These are phyloP conservation scores for Oncorhynchus gorbuscha DNA, from an alignment of 2,113 vertebrate genomes.

Conservation along the genomic window DNA sequence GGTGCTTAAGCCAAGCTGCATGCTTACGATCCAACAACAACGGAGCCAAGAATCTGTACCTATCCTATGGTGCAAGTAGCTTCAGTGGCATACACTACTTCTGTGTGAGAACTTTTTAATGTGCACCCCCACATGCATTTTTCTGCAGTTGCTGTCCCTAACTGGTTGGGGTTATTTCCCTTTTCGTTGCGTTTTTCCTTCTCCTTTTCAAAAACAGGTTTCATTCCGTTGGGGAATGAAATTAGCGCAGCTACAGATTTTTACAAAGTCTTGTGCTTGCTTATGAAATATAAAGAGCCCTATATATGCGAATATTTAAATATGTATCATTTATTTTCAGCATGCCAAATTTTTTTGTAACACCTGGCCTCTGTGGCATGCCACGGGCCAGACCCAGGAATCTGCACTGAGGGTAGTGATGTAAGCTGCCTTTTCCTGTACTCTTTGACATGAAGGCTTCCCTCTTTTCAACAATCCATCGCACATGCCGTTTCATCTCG, in stretches of 20 bases:
- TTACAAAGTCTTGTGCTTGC: constrained; percentile 43
- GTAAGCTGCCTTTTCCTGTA: constrained; percentile 45
- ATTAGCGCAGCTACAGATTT: constrained; percentile 55
- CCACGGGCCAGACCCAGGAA: constrained; percentile 40
- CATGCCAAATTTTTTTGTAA: constrained; percentile 46
- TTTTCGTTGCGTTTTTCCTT: background rate
- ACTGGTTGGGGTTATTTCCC: constrained; percentile 21
- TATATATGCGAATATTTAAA: constrained; percentile 50
- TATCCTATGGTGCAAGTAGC: constrained; percentile 18
- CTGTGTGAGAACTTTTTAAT: no score
- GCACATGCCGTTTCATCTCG: background rate
- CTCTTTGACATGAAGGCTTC: constrained; percentile 34
- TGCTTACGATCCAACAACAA: constrained; percentile 26
- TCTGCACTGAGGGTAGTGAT: constrained; percentile 8
- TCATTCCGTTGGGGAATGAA: constrained; percentile 43
- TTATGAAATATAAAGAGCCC: constrained; percentile 46
- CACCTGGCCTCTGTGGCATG: constrained; percentile 24
- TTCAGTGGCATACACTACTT: no score
- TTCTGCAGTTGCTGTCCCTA: constrained; percentile 30
- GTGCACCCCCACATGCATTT: background rate
- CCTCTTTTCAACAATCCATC: constrained; percentile 19
- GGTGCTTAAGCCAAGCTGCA: constrained; percentile 60
- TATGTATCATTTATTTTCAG: constrained; percentile 38
- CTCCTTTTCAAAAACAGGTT: constrained; percentile 21
- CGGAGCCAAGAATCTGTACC: constrained; percentile 45